These are phyloP conservation scores for Xenentodon cancila DNA, from an alignment of 2,797 vertebrate species.

Conservation along the genomic window DNA sequence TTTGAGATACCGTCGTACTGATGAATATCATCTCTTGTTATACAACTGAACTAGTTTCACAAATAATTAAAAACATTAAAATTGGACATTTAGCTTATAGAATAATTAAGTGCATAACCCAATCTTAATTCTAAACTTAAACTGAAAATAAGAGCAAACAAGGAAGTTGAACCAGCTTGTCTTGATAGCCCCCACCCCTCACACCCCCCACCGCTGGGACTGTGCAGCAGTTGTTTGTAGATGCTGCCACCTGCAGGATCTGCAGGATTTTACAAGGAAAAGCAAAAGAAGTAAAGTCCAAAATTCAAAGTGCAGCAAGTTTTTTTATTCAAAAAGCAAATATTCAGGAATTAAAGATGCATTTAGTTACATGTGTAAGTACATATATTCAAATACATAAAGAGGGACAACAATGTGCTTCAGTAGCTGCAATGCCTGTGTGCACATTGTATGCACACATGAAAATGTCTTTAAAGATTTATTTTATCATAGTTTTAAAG, in stretches of 20 bases:
- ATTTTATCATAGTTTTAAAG: conserved; percentile 16
- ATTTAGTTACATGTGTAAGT: conserved; percentile 78
- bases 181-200: too few species aligned
- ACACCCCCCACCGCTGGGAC: too few species aligned
- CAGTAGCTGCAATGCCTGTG: conserved; percentile 48
- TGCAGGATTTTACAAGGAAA: conserved; percentile 10
- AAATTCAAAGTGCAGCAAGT: conserved; percentile 48
- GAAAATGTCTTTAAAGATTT: conserved; percentile 45
- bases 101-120: too few species aligned
- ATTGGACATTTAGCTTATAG: too few species aligned
- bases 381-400: conserved; percentile 73
- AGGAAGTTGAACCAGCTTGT: too few species aligned
- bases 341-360: conserved; percentile 73
- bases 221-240: not conserved
- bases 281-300: not conserved
- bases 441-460: conserved; percentile 45
- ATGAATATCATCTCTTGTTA: too few species aligned
- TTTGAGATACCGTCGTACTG: too few species aligned
- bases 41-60: too few species aligned
- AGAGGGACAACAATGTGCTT: conserved; percentile 66
- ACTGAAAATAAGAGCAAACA: too few species aligned
- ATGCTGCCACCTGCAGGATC: conserved; percentile 54
- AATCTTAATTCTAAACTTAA: too few species aligned
- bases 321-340: conserved; percentile 79
- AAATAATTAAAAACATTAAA: too few species aligned